These are phyloP conservation scores for Phyllotreta striolata DNA, from an alignment of 2,888 invertebrate species.

Conservation along the genomic window DNA sequence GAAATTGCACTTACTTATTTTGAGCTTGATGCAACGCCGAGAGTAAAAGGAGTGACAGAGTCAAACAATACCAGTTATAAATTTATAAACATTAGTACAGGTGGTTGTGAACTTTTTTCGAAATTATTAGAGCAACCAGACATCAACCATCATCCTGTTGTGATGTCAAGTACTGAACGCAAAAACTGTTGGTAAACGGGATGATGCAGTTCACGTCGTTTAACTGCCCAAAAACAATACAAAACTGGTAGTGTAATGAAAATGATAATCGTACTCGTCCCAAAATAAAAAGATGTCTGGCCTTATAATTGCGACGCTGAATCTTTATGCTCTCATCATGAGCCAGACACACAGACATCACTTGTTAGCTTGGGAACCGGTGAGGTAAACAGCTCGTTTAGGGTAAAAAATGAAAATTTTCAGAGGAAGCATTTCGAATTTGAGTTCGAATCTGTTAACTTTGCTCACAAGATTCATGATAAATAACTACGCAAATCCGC, in stretches of 20 bases:
- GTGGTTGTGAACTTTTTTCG: slow-evolving; percentile 17
- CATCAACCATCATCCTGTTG: slow-evolving; percentile 25
- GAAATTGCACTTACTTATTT: too few relatives aligned
- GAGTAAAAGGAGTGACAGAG: too few relatives aligned
- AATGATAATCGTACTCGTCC: slow-evolving; percentile 40
- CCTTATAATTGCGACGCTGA: slow-evolving; percentile 45
- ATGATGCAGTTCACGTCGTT: slow-evolving; percentile 44
- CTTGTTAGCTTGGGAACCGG: slow-evolving; percentile 24
- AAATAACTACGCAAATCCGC: too few relatives aligned
- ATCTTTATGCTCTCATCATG: slow-evolving; percentile 41
- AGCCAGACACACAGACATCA: slow-evolving; percentile 8
- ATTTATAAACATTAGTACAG: slow-evolving; percentile 1
- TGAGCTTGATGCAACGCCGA: too few relatives aligned
- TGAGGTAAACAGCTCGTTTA: slow-evolving; percentile 3
- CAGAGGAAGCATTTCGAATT: not conserved
- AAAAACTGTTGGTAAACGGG: slow-evolving; percentile 30
- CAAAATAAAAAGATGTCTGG: slow-evolving; percentile 51
- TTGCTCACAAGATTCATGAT: too few relatives aligned
- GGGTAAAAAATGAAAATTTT: slow-evolving; percentile 2
- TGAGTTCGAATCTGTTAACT: not conserved
- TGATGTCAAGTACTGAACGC: slow-evolving; percentile 26
- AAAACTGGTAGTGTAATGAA: slow-evolving; percentile 48
- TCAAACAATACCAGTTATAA: not conserved
- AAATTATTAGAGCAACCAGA: slow-evolving; percentile 21
- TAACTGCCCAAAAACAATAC: slow-evolving; percentile 47